Evolutionary conservation across 1,140 invertebrate species (phyloP), one percentile per base, ranked within the genome.

Genomic region (Zaprionus ghesquierei): DNA sequence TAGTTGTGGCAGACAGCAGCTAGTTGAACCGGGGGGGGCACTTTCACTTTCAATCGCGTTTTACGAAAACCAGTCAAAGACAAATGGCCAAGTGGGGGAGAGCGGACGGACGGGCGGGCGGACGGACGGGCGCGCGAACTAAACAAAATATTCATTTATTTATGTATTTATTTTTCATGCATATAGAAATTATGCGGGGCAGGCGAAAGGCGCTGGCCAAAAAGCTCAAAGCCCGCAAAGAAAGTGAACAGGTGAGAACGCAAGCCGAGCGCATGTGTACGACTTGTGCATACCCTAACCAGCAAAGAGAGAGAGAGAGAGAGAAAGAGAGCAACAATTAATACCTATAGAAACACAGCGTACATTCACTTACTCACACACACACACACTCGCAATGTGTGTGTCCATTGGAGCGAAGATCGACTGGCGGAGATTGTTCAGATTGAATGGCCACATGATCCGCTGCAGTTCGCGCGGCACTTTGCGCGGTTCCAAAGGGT

Each of bases 41-140:
- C 82, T 87, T 87, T 87, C 82, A 87, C 82, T 87, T 87, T 87
- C 82, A 79, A 87, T 89, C 82, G 82, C 82, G 76, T 87, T 87
- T 82, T 49, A 58, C 18, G 22, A 75, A 82, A 86, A 86, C 82
- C 64, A 66, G 82, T 86, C 38, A 63, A 78, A 72, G 77, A 64
- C 68, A 51, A 74, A 50, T 41, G 63, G 31, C 51, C 66, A 54
- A 41, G 35, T 15, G 35, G 5, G 5, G n/a, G n/a, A 5, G 13
- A 35, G 3, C 33, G 13, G 76, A 61, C 58, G 58, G 55, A 35
- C 31, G 8, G 51, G 18, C 9, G 23, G 23, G 22, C 25, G 23
- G 18, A 9, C 2, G 10, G 5, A 15, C 20, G 27, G 9, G 13
- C 13, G 22, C 38, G 25, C 6, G 13, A 53, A n/a, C 41, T 12